A percentile compares a stretch with the other conserved stretches of the same genome.
These are phyloP conservation scores for Patiria pectinifera DNA, from an alignment of 53 echinoderm and acorn worm species.

Conservation along the genomic window DNA sequence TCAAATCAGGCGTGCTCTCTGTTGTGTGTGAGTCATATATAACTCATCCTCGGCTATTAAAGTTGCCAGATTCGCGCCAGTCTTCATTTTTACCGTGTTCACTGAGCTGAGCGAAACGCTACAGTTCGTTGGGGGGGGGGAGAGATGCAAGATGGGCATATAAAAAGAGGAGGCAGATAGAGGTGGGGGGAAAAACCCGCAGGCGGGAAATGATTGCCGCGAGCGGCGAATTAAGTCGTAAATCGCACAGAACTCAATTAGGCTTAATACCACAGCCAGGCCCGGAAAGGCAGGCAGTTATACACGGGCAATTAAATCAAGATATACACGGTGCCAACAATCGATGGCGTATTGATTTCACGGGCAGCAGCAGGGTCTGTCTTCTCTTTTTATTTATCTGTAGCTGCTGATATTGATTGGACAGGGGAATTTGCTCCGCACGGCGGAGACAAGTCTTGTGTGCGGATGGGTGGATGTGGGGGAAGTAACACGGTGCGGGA, in stretches of 20 bases:
- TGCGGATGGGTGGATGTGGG: background rate
- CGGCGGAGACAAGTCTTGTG: slow-evolving; percentile 1
- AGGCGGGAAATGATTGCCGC: slow-evolving; percentile 60
- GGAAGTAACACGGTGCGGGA: slow-evolving; percentile 23
- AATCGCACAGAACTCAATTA: slow-evolving; percentile 72
- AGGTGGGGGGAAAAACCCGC: slow-evolving; percentile 10
- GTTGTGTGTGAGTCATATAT: slow-evolving; percentile 22
- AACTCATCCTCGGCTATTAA: slow-evolving; percentile 3
- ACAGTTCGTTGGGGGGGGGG: background rate
- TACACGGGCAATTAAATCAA: slow-evolving; percentile 76
- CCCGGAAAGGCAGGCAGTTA: slow-evolving; percentile 58
- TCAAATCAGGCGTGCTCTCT: background rate
- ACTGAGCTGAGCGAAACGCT: background rate
- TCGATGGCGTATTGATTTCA: slow-evolving; percentile 68
- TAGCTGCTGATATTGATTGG: slow-evolving; percentile 34
- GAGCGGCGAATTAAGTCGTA: slow-evolving; percentile 57
- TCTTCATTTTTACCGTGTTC: background rate
- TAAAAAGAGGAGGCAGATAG: slow-evolving; percentile 3
- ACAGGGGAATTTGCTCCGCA: background rate
- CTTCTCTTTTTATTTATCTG: slow-evolving; percentile 4
- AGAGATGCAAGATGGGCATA: background rate
- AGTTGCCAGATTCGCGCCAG: background rate
- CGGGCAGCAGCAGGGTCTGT: slow-evolving; percentile 24
- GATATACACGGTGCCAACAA: slow-evolving; percentile 52
- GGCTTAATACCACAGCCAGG: slow-evolving; percentile 52